Conservation (phyloP, 2,113 vertebrate species). For the Bubo blakistoni region DNA sequence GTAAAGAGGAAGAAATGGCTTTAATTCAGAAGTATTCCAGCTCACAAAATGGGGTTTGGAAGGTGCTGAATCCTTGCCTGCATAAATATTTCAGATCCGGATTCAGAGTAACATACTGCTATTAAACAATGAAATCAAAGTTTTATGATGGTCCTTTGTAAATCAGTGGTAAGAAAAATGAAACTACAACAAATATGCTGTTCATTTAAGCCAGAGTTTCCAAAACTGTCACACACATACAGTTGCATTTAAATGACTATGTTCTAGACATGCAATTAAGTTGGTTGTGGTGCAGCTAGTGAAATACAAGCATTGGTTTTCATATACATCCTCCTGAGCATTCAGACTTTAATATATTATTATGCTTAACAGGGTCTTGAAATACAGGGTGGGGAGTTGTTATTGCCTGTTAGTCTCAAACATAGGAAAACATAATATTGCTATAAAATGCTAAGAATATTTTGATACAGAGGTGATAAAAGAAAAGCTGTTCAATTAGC, state of each 20-base stretch:
- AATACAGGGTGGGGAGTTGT: neutral
- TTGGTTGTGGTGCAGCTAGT: neutral
- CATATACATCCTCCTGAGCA: neutral
- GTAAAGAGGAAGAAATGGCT: neutral
- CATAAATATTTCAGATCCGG: neutral
- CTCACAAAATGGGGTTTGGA: neutral
- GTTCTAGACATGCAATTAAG: neutral
- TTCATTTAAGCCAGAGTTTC: neutral
- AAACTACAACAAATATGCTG: neutral
- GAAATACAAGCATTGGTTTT: neutral
- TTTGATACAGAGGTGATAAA: constrained; percentile 23
- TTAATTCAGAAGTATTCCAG: neutral
- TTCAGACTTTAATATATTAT: neutral
- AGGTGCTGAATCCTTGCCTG: neutral
- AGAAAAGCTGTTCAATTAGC: constrained; percentile 45
- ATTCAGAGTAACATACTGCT: neutral
- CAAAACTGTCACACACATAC: neutral
- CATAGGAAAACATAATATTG: neutral
- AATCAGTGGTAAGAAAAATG: neutral
- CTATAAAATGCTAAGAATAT: constrained; percentile 11
- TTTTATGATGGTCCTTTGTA: neutral
- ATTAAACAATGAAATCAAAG: neutral
- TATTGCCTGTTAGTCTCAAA: neutral
- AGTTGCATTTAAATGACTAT: neutral
- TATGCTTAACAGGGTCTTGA: neutral